Conservation (phyloP, 2,888 invertebrate genomes). For the Macrosoma leucophasiata region DNA sequence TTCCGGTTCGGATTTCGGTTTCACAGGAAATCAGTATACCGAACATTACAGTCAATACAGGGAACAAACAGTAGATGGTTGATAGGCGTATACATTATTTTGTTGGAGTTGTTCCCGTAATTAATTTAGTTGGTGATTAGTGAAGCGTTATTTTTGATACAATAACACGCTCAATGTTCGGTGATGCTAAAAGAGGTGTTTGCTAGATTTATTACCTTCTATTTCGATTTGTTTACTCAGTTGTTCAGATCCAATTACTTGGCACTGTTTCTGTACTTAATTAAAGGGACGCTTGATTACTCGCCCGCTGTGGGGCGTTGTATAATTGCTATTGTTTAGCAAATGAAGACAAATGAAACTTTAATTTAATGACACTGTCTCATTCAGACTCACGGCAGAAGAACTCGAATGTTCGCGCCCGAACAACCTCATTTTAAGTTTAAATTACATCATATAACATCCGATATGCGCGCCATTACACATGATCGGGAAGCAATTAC, state of each 20-base stretch:
- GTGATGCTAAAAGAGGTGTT: conserved; percentile 68
- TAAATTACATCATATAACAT: conserved; percentile 42
- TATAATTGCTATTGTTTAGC: conserved; percentile 77
- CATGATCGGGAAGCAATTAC: conserved; percentile 21
- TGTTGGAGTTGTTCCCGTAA: no score
- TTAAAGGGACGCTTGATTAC: conserved; percentile 76
- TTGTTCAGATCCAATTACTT: conserved; percentile 76
- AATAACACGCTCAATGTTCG: conserved; percentile 44
- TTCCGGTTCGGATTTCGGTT: no score
- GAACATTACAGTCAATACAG: no score
- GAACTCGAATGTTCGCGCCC: conserved; percentile 47
- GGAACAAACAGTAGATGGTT: no score
- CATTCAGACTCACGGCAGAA: conserved; percentile 60
- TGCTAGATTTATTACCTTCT: conserved; percentile 72
- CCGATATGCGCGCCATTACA: conserved; percentile 23
- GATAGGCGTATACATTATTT: no score
- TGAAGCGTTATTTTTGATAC: conserved; percentile 41
- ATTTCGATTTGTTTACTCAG: conserved; percentile 76
- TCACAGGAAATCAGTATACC: no score
- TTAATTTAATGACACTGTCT: conserved; percentile 75
- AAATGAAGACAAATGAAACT: conserved; percentile 77
- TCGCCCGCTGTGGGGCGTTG: conserved; percentile 74
- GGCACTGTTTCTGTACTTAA: conserved; percentile 76
- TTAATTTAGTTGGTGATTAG: conserved; percentile 26
- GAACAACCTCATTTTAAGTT: conserved; percentile 48